Evolutionary conservation across 2,797 vertebrate species (phyloP).

Genomic region (Anguilla megastoma): DNA sequence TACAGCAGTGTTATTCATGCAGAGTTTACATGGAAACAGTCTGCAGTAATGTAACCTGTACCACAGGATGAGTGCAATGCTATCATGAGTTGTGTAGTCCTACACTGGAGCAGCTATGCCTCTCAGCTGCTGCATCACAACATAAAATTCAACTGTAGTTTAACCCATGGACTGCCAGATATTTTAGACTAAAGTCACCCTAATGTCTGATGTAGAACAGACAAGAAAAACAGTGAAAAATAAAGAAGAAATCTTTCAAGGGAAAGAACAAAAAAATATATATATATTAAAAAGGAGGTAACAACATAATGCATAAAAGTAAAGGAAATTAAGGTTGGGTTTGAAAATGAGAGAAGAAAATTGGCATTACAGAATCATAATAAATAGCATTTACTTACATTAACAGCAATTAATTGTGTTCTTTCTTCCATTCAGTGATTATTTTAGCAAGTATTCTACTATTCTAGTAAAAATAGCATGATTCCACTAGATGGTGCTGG

Average conservation of each 20-base stretch:
- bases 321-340: background rate
- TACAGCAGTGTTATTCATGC: too few relatives aligned
- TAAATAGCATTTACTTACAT: background rate
- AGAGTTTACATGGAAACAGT: too few relatives aligned
- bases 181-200: background rate
- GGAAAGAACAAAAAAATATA: background rate
- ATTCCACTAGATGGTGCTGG: conserved; percentile 34
- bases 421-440: background rate
- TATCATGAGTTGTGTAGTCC: background rate
- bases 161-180: background rate
- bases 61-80: too few relatives aligned
- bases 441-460: background rate
- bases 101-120: background rate
- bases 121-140: background rate
- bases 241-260: background rate
- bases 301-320: background rate
- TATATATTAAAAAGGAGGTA: background rate
- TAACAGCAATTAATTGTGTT: background rate
- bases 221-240: background rate
- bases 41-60: too few relatives aligned
- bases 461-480: background rate
- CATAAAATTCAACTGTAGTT: background rate
- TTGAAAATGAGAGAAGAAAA: background rate
- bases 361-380: background rate
- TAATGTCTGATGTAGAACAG: background rate